Percentiles rank a stretch among this genome's conserved stretches.
Evolutionary conservation across 2,113 vertebrate genomes (phyloP).

Genomic region (Scytalopus superciliaris): DNA sequence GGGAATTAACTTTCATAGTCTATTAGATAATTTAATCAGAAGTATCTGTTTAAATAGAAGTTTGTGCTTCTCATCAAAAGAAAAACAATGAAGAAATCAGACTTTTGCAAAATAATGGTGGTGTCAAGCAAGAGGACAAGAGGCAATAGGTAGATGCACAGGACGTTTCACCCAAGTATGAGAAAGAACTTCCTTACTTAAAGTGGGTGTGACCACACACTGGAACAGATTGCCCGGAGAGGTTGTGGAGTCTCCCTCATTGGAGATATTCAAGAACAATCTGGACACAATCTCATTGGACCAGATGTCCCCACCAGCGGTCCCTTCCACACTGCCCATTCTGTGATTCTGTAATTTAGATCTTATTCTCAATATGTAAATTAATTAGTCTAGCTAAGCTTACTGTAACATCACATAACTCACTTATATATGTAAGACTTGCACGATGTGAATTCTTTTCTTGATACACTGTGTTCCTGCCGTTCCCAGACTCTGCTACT

Average conservation of each 20-base stretch:
- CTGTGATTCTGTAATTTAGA: not conserved
- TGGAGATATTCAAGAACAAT: not conserved
- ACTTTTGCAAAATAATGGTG: not conserved
- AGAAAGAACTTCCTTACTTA: not conserved
- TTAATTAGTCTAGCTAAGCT: not conserved
- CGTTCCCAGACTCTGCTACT: not conserved
- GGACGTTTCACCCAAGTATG: not conserved
- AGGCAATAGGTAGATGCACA: not conserved
- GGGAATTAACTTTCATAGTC: not conserved
- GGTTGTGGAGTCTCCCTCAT: too few species aligned
- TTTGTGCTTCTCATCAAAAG: not conserved
- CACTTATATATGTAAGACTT: not conserved
- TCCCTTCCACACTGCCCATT: not conserved
- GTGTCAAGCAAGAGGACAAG: not conserved
- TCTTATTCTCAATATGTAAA: not conserved
- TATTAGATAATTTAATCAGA: not conserved
- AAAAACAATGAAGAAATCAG: not conserved
- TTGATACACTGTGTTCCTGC: not conserved
- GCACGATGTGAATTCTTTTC: not conserved
- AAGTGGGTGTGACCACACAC: not conserved
- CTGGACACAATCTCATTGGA: not conserved
- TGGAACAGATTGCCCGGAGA: not conserved
- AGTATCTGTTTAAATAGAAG: not conserved
- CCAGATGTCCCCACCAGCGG: too few species aligned
- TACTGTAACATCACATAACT: not conserved